Conservation (phyloP, 2,797 vertebrate genomes). For the Spinus pinus region DNA sequence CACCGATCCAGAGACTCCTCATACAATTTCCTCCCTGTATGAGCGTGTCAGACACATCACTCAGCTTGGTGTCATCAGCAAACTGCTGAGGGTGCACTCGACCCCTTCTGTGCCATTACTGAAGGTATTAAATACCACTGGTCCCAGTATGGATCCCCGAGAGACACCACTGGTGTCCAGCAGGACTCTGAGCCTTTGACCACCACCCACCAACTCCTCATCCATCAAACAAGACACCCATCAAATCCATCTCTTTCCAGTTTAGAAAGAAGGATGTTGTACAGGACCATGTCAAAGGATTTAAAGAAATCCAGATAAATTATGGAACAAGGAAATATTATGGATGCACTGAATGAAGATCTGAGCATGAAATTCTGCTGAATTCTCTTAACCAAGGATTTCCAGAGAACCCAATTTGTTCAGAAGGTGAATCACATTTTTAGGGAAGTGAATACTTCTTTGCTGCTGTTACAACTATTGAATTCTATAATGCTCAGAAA, state of each 20-base stretch:
- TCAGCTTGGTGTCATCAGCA: neutral
- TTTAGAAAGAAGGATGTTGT: neutral
- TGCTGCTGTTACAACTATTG: neutral
- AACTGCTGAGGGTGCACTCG: neutral
- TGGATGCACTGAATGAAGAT: neutral
- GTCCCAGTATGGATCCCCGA: rapidly evolving
- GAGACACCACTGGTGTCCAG: neutral
- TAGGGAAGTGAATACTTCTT: neutral
- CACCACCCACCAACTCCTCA: neutral
- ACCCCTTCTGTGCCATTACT: neutral
- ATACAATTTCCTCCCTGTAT: neutral
- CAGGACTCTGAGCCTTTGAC: neutral
- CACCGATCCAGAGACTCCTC: neutral
- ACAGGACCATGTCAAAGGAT: neutral
- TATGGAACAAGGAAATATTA: neutral
- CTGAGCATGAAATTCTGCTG: neutral
- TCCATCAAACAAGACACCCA: neutral
- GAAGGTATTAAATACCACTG: neutral
- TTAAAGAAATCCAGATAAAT: neutral
- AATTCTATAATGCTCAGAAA: neutral
- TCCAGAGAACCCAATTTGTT: neutral
- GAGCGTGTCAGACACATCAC: neutral
- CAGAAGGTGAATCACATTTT: neutral
- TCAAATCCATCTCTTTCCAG: neutral
- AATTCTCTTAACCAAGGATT: neutral